Conservation (phyloP, 2,113 vertebrate genomes). For the Aramus guarauna region DNA sequence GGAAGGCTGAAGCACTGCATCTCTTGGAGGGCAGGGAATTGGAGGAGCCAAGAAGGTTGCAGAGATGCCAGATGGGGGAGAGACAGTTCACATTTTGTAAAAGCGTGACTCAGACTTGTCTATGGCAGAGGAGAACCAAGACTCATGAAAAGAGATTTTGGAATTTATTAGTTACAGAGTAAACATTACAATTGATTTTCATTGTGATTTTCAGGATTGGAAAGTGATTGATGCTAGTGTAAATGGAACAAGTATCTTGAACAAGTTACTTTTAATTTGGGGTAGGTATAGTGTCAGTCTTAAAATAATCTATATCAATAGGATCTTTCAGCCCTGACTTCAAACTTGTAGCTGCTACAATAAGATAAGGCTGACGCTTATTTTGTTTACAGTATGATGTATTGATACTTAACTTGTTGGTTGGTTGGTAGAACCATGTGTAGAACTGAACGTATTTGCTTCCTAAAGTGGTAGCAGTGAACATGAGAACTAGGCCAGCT, state of each 20-base stretch:
- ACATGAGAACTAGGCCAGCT: neutral
- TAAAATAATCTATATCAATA: neutral
- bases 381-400: neutral
- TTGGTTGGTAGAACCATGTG: neutral
- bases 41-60: neutral
- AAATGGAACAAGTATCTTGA: neutral
- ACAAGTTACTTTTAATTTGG: neutral
- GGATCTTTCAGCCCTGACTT: neutral
- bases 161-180: neutral
- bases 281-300: neutral
- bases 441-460: neutral
- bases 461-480: neutral
- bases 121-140: neutral
- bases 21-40: neutral
- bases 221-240: neutral
- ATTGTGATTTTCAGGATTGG: neutral
- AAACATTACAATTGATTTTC: neutral
- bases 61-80: neutral
- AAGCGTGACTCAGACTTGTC: neutral
- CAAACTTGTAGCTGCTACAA: neutral
- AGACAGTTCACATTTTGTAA: neutral
- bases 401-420: neutral
- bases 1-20: rapidly evolving
- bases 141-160: neutral
- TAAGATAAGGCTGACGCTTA: neutral